phyloP scores from a whole-genome alignment of 2,888 invertebrate species.

The Pantelozetes paolii region DNA sequence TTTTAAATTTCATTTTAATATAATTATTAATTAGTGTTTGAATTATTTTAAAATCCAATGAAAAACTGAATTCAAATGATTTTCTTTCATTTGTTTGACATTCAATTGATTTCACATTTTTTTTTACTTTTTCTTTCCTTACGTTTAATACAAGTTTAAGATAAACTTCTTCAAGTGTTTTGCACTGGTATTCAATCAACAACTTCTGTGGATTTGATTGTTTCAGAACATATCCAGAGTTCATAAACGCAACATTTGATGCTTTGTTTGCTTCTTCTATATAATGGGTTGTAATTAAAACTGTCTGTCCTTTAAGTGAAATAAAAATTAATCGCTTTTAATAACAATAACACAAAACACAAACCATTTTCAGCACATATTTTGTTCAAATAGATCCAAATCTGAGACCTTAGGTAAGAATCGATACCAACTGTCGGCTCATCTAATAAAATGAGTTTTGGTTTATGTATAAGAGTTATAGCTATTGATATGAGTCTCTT shows the following conservation, averaged over 20 bases:
- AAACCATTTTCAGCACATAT: conserved; percentile 74
- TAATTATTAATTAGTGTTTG: no score
- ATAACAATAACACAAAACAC: no score
- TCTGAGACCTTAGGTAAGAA: conserved; percentile 70
- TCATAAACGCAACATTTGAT: conserved; percentile 52
- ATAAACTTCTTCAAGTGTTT: conserved; percentile 78
- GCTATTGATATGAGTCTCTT: conserved; percentile 86
- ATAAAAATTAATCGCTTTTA: no score
- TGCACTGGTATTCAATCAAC: conserved; percentile 46
- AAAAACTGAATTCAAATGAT: no score
- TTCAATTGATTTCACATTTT: no score
- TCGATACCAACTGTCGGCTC: conserved; percentile 92
- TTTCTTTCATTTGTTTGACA: no score
- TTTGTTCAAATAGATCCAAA: conserved; percentile 87
- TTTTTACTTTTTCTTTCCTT: no score
- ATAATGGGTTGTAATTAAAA: conserved; percentile 91
- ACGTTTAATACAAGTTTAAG: no score
- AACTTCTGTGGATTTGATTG: conserved; percentile 51
- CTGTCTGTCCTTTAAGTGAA: conserved; percentile 66
- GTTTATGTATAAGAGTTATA: conserved; percentile 86
- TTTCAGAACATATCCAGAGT: conserved; percentile 51
- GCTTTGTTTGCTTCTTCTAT: conserved; percentile 73
- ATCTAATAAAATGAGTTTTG: conserved; percentile 81
- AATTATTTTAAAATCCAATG: no score
- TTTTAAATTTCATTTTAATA: no score